Evolutionary conservation across 2,113 vertebrate species (phyloP).

Genomic region (Helogale parvula): DNA sequence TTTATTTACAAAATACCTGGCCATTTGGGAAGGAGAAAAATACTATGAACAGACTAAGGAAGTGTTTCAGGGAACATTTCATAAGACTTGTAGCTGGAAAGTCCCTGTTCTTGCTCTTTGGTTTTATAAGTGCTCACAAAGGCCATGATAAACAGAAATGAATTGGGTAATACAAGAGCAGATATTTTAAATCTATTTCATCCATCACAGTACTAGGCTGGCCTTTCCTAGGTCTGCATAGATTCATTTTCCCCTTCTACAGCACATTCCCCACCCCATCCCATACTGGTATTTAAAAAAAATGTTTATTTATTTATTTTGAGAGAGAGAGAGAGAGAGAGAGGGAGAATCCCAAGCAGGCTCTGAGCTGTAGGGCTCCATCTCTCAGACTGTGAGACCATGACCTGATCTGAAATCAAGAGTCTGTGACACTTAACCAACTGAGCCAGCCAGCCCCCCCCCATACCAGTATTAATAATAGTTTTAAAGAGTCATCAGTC

Average conservation of each 20-base stretch:
- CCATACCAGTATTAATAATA: neutral
- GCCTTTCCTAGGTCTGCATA: neutral
- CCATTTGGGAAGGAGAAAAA: neutral
- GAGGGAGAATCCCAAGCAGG: no score
- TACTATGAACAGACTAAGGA: neutral
- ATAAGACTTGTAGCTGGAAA: neutral
- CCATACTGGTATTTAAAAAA: no score
- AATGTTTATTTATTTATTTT: no score
- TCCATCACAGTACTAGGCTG: neutral
- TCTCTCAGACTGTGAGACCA: no score
- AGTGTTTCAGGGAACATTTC: neutral
- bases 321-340: no score
- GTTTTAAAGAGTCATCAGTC: neutral
- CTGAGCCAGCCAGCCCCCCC: no score
- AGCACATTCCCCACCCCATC: neutral
- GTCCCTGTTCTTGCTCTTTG: neutral
- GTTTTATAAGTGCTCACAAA: neutral
- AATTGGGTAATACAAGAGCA: neutral
- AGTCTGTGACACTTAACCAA: no score
- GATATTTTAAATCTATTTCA: neutral
- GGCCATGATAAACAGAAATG: neutral
- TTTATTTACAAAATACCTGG: slow-evolving; percentile 18
- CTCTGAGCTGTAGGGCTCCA: no score
- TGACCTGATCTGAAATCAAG: no score
- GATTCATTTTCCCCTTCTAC: neutral